phyloP scores from a whole-genome alignment of 2,113 vertebrate species.

The Brachionichthys hirsutus region DNA sequence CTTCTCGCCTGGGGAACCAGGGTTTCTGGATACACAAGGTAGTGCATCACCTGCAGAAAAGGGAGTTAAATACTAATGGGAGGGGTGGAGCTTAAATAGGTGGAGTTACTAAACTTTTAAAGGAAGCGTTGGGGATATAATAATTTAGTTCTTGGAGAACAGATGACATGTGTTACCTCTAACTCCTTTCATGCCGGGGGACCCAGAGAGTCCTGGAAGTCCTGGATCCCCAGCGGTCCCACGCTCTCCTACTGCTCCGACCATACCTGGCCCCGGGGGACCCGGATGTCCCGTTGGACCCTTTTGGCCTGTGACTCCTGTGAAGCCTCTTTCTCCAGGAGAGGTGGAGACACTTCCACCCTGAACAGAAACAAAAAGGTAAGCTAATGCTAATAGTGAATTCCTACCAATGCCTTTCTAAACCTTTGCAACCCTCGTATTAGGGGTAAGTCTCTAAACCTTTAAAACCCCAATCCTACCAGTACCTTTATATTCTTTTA shows the following conservation, averaged over 20 bases:
- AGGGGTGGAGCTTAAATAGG: no score
- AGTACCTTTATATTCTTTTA: background rate
- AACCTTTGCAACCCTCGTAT: background rate
- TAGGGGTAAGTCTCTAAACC: no score
- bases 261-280: conserved; percentile 73
- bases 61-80: background rate
- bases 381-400: background rate
- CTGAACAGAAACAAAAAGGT: conserved; percentile 59
- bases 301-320: conserved; percentile 78
- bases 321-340: conserved; percentile 82
- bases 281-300: conserved; percentile 80
- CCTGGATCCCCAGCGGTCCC: conserved; percentile 83
- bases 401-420: background rate
- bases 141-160: background rate
- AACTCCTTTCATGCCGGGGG: conserved; percentile 76
- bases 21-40: conserved; percentile 45
- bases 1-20: conserved; percentile 56
- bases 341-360: conserved; percentile 79
- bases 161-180: conserved; percentile 69
- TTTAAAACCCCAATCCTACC: no score
- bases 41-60: conserved; percentile 60
- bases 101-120: background rate
- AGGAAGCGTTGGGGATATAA: background rate
- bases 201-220: conserved; percentile 75
- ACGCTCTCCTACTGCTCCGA: conserved; percentile 78